phyloP scores from a whole-genome alignment of 2,888 invertebrate genomes.

The Pseudococcus viburni region DNA sequence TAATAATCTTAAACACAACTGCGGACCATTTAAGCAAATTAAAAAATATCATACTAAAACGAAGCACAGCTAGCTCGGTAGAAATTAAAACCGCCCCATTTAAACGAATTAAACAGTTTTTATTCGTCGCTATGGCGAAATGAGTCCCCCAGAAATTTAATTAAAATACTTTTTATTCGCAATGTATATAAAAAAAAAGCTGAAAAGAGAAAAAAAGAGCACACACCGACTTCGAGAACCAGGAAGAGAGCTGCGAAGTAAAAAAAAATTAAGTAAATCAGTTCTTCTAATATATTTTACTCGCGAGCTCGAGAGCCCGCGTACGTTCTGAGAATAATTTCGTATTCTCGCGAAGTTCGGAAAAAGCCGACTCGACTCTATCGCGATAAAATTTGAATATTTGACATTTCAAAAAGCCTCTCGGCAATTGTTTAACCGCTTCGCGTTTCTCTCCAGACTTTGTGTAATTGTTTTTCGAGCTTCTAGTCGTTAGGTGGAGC shows the following conservation, averaged over 20 bases:
- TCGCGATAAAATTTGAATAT: constrained; percentile 38
- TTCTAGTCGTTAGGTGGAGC: background rate
- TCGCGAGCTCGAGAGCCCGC: background rate
- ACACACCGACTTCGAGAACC: background rate
- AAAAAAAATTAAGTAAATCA: constrained; percentile 51
- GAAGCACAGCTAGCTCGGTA: background rate
- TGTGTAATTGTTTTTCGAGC: constrained; percentile 34
- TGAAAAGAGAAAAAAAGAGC: background rate
- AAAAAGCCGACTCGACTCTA: constrained; percentile 20
- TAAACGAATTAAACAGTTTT: constrained; percentile 54
- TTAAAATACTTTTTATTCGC: constrained; percentile 48
- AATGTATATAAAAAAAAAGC: constrained; percentile 13
- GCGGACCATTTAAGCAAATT: constrained; percentile 55
- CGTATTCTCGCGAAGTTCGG: background rate
- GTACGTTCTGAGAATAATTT: constrained; percentile 32
- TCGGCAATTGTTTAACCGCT: constrained; percentile 42
- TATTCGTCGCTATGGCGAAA: constrained; percentile 35
- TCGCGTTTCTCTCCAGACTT: background rate
- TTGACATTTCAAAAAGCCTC: constrained; percentile 40
- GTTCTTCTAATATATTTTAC: constrained; percentile 47
- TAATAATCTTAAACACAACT: constrained; percentile 54
- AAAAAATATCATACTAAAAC: constrained; percentile 39
- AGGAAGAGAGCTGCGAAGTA: background rate
- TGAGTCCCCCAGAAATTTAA: constrained; percentile 29
- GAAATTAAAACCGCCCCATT: constrained; percentile 57